Evolutionary conservation across 2,888 invertebrate genomes (phyloP).

Genomic region (Steinernema carpocapsae): DNA sequence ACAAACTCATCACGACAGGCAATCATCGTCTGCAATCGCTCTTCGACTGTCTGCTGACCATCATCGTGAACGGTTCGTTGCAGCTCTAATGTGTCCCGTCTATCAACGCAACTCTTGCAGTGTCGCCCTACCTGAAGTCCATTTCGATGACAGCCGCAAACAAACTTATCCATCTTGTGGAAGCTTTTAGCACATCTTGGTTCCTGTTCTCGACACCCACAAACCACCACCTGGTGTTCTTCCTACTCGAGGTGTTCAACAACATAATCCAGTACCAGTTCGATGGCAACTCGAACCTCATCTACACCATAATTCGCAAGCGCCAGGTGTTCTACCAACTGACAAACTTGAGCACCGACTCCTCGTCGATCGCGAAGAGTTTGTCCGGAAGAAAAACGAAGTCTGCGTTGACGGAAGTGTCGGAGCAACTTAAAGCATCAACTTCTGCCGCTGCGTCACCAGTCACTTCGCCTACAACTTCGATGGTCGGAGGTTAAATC

Average conservation of each 20-base stretch:
- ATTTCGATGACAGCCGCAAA: conserved; percentile 98
- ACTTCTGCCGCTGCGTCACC: conserved; percentile 31
- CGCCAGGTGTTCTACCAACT: conserved; percentile 95
- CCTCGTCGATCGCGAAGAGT: conserved; percentile 83
- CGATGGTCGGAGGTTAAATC: conserved; percentile 77
- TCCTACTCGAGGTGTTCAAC: conserved; percentile 97
- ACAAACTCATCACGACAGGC: conserved; percentile 90
- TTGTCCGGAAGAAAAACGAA: conserved; percentile 53
- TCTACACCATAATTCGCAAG: conserved; percentile 97
- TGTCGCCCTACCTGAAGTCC: conserved; percentile 97
- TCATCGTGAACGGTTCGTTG: conserved; percentile 86
- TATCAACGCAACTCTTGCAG: conserved; percentile 72
- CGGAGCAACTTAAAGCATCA: conserved; percentile 16
- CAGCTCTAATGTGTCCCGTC: neutral
- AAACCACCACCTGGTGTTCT: conserved; percentile 97
- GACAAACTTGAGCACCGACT: conserved; percentile 94
- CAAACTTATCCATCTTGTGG: conserved; percentile 91
- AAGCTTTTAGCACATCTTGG: conserved; percentile 89
- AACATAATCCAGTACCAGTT: conserved; percentile 99
- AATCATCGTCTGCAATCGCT: conserved; percentile 95
- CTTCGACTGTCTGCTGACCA: conserved; percentile 96
- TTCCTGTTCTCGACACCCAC: conserved; percentile 93
- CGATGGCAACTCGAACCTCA: conserved; percentile 96
- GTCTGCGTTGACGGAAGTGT: conserved; percentile 9
- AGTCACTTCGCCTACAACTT: conserved; percentile 25